These are phyloP conservation scores for Pangasius krempfi DNA, from an alignment of 2,797 vertebrate genomes.

Conservation along the genomic window DNA sequence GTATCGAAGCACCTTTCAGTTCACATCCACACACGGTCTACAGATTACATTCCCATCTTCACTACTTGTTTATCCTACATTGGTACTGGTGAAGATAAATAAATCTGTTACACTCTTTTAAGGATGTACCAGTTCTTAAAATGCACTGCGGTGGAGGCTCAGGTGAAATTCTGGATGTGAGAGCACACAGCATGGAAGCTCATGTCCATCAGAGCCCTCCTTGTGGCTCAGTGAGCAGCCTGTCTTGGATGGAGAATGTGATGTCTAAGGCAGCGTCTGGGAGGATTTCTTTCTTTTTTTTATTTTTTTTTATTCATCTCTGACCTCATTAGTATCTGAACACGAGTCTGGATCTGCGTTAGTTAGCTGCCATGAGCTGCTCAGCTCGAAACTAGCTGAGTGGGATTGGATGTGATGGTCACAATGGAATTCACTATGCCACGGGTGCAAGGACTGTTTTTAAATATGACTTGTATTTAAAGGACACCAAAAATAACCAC, in stretches of 20 bases:
- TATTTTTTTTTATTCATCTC: neutral
- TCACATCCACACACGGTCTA: neutral
- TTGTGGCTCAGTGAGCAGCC: neutral
- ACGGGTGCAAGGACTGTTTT: neutral
- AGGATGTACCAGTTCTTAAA: neutral
- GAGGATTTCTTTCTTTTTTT: neutral
- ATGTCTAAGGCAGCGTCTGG: constrained; percentile 42
- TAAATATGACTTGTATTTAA: neutral
- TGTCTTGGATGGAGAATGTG: neutral
- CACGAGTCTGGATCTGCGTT: too few species aligned
- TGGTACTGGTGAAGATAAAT: neutral
- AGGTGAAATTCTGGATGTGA: neutral
- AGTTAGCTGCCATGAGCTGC: neutral
- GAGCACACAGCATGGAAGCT: neutral
- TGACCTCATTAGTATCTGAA: neutral
- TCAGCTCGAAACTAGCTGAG: neutral
- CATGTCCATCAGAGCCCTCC: neutral
- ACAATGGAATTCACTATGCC: neutral
- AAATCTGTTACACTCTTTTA: neutral
- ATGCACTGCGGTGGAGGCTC: neutral
- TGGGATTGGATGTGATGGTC: neutral
- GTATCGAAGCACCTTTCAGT: neutral
- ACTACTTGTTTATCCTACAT: neutral
- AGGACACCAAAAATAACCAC: neutral
- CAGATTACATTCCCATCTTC: neutral